phyloP scores from a whole-genome alignment of 2,797 vertebrate genomes.

The Sitta carolinensis region DNA sequence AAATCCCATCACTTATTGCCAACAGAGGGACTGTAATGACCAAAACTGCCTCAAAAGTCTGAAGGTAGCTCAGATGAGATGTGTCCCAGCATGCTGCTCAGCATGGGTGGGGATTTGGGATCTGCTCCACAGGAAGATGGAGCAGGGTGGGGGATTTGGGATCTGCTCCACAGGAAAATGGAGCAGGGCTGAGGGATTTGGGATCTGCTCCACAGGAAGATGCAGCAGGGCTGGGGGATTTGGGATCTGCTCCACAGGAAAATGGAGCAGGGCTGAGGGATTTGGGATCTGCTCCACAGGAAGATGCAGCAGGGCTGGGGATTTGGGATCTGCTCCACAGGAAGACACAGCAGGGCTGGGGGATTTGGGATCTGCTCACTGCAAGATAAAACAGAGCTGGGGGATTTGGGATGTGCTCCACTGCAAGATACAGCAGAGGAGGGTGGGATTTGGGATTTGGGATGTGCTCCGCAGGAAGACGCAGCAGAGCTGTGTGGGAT shows the following conservation, averaged over 20 bases:
- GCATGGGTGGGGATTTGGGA: not conserved
- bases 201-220: not conserved
- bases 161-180: not conserved
- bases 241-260: not conserved
- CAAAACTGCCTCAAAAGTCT: not conserved
- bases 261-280: not conserved
- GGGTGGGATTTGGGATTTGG: accelerated
- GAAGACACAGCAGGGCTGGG: not conserved
- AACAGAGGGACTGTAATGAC: not conserved
- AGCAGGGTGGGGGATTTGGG: not conserved
- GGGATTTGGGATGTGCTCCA: not conserved
- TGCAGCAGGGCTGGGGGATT: accelerated
- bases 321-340: not conserved
- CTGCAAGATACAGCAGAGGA: not conserved
- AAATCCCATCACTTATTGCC: not conserved
- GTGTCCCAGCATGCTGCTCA: not conserved
- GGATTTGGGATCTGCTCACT: not conserved
- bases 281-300: not conserved
- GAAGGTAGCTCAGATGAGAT: not conserved
- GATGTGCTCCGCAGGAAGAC: not conserved
- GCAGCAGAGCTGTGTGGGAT: not conserved
- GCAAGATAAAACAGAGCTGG: not conserved
- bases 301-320: not conserved
- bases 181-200: accelerated
- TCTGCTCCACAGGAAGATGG: not conserved